Evolutionary conservation across 2,888 invertebrate species (phyloP).

Genomic region (Drosophila mettleri): DNA sequence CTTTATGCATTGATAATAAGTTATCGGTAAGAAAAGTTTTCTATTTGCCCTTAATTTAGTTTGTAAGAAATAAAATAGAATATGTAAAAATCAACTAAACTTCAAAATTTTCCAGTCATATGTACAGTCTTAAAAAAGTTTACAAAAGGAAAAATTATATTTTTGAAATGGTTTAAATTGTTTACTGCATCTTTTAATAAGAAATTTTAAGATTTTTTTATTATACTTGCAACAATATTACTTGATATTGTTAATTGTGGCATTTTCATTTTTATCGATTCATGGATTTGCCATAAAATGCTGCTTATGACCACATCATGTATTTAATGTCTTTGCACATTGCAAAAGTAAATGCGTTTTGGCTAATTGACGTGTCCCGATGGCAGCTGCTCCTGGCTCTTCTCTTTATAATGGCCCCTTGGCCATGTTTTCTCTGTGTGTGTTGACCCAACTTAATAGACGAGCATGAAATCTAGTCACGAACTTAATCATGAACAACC

Average conservation of each 20-base stretch:
- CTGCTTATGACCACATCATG: conserved; percentile 21
- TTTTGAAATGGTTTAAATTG: background rate
- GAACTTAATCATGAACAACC: conserved; percentile 86
- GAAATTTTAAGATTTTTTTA: background rate
- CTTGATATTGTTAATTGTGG: background rate
- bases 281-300: conserved; percentile 25
- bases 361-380: conserved; percentile 58
- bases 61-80: background rate
- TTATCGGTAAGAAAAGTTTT: background rate
- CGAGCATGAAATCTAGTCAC: conserved; percentile 86
- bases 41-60: background rate
- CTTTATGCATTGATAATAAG: background rate
- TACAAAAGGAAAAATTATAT: no score
- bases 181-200: background rate
- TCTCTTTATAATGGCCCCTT: conserved; percentile 28
- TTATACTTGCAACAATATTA: background rate
- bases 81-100: background rate
- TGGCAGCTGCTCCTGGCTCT: conserved; percentile 30
- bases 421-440: conserved; percentile 54
- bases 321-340: conserved; percentile 31
- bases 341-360: conserved; percentile 39
- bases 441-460: conserved; percentile 86
- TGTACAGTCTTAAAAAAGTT: no score
- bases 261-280: conserved; percentile 2
- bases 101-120: no score